Evolutionary conservation across 1,140 invertebrate genomes (phyloP).

Genomic region (Lucilia cuprina): DNA sequence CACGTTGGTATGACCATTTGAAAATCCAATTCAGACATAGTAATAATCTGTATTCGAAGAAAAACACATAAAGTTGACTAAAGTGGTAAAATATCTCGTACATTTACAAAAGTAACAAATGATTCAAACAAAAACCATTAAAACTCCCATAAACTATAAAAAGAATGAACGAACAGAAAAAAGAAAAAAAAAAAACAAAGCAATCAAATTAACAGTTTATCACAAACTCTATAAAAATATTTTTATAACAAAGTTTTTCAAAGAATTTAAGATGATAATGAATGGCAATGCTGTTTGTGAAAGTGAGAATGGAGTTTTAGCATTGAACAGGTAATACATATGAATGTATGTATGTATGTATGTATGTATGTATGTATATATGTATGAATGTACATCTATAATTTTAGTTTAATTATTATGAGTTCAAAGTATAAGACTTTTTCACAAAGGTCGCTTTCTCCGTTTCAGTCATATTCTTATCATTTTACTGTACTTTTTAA

Average conservation of each 20-base stretch:
- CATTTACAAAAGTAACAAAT: not conserved
- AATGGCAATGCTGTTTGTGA: not conserved
- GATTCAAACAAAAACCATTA: conserved; percentile 23
- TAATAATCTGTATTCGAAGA: not conserved
- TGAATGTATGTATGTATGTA: not conserved
- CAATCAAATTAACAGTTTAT: conserved; percentile 36
- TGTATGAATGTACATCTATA: not conserved
- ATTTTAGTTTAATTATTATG: not conserved
- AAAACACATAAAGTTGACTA: not conserved
- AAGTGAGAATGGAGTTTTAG: not conserved
- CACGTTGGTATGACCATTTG: no score
- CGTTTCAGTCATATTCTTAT: not conserved
- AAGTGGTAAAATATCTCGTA: not conserved
- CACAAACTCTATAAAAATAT: conserved; percentile 19
- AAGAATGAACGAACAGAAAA: not conserved
- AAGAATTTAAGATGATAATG: not conserved
- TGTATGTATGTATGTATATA: not conserved
- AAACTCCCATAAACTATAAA: conserved; percentile 27
- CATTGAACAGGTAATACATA: not conserved
- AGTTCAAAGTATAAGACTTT: not conserved
- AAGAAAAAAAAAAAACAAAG: not conserved
- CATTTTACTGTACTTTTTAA: not conserved
- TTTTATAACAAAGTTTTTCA: not conserved
- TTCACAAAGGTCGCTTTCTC: not conserved
- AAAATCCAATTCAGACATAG: not conserved